Conservation (phyloP, 1,140 invertebrate species). For the Branchinecta lynchi region DNA sequence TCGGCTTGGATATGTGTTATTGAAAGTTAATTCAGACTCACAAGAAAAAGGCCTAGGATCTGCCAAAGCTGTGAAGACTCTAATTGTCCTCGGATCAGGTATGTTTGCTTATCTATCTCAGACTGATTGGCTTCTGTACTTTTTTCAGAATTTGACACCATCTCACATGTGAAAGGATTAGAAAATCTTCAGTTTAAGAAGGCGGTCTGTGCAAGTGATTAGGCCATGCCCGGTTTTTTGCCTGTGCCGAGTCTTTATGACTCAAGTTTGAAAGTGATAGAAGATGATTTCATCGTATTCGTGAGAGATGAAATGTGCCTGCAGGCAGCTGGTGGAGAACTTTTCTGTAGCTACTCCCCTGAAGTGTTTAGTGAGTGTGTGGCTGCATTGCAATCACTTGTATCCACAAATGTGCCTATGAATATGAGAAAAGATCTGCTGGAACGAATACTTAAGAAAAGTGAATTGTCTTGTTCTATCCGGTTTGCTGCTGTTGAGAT, state of each 20-base stretch:
- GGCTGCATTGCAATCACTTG: background rate
- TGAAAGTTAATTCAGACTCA: too few species aligned
- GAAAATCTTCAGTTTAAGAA: too few species aligned
- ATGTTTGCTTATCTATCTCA: too few species aligned
- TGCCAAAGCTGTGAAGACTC: too few species aligned
- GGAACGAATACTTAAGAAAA: background rate
- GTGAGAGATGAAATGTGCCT: background rate
- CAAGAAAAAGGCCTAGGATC: too few species aligned
- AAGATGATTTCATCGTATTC: background rate
- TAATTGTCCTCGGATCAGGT: too few species aligned
- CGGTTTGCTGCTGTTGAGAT: constrained; percentile 5
- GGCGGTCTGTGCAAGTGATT: too few species aligned
- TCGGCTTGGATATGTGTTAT: too few species aligned
- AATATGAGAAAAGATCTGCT: background rate
- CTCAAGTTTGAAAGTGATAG: background rate
- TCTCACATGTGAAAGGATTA: too few species aligned
- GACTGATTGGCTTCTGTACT: too few species aligned
- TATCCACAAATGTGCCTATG: background rate
- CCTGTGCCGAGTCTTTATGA: background rate
- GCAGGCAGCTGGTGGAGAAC: background rate
- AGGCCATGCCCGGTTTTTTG: background rate
- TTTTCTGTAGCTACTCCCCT: background rate
- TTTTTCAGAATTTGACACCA: too few species aligned
- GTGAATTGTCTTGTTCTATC: background rate
- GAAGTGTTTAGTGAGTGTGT: background rate